Evolutionary conservation across 2,113 vertebrate genomes (phyloP).

Genomic region (Sander vitreus): DNA sequence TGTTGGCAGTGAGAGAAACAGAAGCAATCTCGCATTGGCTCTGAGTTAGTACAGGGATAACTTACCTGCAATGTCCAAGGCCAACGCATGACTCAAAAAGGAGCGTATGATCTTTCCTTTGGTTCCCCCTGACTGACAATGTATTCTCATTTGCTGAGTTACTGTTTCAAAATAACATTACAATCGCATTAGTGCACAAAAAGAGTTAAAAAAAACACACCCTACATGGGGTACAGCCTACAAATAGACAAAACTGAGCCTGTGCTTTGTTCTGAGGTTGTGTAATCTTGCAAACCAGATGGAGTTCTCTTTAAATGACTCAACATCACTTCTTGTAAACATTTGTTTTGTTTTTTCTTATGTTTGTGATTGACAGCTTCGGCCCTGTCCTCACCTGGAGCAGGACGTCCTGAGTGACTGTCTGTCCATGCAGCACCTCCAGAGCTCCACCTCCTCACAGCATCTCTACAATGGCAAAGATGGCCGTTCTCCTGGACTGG

Average conservation of each 20-base stretch:
- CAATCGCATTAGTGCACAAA: conserved; percentile 48
- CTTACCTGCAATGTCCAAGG: conserved; percentile 40
- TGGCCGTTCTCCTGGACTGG: conserved; percentile 80
- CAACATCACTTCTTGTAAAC: conserved; percentile 10
- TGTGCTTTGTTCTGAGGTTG: conserved; percentile 41
- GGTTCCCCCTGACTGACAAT: conserved; percentile 49
- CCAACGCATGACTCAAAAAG: conserved; percentile 61
- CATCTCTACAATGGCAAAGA: conserved; percentile 90
- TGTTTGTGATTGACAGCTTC: conserved; percentile 82
- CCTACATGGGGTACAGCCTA: conserved; percentile 23
- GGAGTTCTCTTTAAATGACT: conserved; percentile 31
- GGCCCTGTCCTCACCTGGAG: conserved; percentile 89
- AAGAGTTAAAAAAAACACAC: conserved; percentile 27
- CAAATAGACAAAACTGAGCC: conserved; percentile 30
- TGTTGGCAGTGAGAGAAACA: conserved; percentile 59
- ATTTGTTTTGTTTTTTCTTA: background rate
- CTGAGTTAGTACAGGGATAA: conserved; percentile 47
- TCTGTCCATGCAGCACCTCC: conserved; percentile 91
- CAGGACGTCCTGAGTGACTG: conserved; percentile 90
- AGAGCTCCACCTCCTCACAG: conserved; percentile 84
- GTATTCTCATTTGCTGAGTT: conserved; percentile 52
- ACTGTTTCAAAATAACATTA: conserved; percentile 63
- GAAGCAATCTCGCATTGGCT: conserved; percentile 61
- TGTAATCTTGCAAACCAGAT: conserved; percentile 46
- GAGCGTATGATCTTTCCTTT: conserved; percentile 43